phyloP scores from a whole-genome alignment of 2,113 vertebrate species.

The Colistium nudipinnis region DNA sequence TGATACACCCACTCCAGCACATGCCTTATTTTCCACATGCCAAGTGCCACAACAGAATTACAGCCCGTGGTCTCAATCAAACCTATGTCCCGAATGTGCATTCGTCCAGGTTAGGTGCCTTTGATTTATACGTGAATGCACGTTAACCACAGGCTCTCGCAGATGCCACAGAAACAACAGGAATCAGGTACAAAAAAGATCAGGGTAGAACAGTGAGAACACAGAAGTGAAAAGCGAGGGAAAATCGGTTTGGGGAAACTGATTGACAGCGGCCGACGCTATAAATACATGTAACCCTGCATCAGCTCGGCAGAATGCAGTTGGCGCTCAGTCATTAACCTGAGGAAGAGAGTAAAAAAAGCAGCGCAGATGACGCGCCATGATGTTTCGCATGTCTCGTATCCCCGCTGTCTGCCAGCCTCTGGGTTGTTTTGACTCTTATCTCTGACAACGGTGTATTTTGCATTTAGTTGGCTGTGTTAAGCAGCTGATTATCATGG shows the following conservation, averaged over 20 bases:
- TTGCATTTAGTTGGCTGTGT: conserved; percentile 9
- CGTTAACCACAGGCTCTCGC: conserved; percentile 32
- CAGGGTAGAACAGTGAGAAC: conserved; percentile 9
- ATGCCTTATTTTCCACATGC: neutral
- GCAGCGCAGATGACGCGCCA: conserved; percentile 15
- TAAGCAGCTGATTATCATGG: conserved; percentile 25
- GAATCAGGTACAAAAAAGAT: conserved; percentile 18
- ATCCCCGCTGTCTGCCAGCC: conserved; percentile 20
- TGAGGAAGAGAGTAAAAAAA: conserved; percentile 55
- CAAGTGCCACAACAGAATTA: conserved; percentile 14
- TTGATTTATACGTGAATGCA: conserved; percentile 1
- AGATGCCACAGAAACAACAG: conserved; percentile 22
- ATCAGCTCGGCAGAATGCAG: conserved; percentile 38
- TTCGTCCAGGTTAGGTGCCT: neutral
- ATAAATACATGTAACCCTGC: conserved; percentile 61
- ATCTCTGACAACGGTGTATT: conserved; percentile 9
- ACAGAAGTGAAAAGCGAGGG: conserved; percentile 25
- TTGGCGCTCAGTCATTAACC: conserved; percentile 59
- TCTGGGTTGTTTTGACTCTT: conserved; percentile 13
- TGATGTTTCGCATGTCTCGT: conserved; percentile 8
- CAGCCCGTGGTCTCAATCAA: conserved; percentile 10
- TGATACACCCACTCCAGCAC: neutral
- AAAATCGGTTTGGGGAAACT: conserved; percentile 53
- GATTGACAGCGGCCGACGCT: conserved; percentile 57
- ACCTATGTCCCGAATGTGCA: neutral